A percentile compares a stretch with the other conserved stretches of the same genome.
Conservation (phyloP, 2,888 invertebrate species). For the Rotaria magnacalcarata region DNA sequence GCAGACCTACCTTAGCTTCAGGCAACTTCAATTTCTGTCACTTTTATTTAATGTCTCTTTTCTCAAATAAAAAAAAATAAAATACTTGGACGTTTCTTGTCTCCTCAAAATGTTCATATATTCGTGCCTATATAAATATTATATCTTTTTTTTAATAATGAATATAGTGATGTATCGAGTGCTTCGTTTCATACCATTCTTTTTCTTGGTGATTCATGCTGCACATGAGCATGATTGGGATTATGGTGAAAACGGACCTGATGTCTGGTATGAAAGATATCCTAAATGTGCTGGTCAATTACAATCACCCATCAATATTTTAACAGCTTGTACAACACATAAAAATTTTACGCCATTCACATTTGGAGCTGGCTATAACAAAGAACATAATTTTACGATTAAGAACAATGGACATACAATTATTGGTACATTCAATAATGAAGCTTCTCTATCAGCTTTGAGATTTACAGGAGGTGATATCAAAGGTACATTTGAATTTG, state of each 20-base stretch:
- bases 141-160: background rate
- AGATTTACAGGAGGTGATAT: background rate
- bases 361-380: background rate
- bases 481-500: background rate
- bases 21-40: too few relatives aligned
- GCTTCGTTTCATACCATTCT: background rate
- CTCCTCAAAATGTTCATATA: too few relatives aligned
- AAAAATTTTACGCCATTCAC: background rate
- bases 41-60: too few relatives aligned
- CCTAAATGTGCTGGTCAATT: background rate
- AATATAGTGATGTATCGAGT: background rate
- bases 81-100: too few relatives aligned
- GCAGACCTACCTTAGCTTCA: too few relatives aligned
- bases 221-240: background rate
- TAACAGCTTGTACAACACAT: slow-evolving; percentile 9
- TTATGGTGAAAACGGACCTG: background rate
- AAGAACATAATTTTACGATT: background rate
- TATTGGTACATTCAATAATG: background rate
- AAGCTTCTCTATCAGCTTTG: background rate
- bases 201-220: background rate
- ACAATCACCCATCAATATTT: slow-evolving; percentile 26
- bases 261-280: slow-evolving; percentile 11
- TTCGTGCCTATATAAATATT: too few relatives aligned
- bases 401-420: background rate
- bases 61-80: too few relatives aligned